Evolutionary conservation across 2,888 invertebrate genomes (phyloP).

Genomic region (Hypsopygia costalis): DNA sequence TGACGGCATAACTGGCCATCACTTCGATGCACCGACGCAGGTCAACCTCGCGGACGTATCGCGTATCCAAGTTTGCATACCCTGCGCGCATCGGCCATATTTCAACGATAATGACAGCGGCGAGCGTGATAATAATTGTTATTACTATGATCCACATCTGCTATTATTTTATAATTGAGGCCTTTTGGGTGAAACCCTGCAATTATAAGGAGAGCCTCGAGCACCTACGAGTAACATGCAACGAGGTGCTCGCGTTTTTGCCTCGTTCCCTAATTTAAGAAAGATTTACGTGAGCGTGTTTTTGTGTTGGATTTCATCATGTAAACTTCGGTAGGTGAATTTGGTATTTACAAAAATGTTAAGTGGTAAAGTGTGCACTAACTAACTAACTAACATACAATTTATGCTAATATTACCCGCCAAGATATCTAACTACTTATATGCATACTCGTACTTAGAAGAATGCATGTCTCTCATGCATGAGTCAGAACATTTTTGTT

Average conservation of each 20-base stretch:
- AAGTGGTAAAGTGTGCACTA: no score
- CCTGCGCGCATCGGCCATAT: constrained; percentile 62
- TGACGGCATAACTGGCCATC: no score
- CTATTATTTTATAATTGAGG: constrained; percentile 81
- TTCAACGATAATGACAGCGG: constrained; percentile 73
- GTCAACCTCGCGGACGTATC: constrained; percentile 8
- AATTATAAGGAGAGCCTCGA: constrained; percentile 77
- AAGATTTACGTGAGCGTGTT: constrained; percentile 41
- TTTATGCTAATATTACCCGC: no score
- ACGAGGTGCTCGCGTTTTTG: constrained; percentile 66
- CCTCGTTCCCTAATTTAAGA: constrained; percentile 65
- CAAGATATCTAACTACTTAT: no score
- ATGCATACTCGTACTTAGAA: no score
- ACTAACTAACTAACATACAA: no score
- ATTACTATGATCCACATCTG: constrained; percentile 80
- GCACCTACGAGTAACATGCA: constrained; percentile 67
- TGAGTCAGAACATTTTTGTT: no score
- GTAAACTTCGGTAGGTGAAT: neutral
- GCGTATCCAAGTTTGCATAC: constrained; percentile 63
- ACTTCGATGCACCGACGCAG: no score
- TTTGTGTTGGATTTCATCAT: neutral
- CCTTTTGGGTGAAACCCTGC: constrained; percentile 78
- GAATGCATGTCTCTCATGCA: no score
- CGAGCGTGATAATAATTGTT: constrained; percentile 80
- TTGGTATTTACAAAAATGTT: no score